Base-by-base conservation (phyloP, 2,797 vertebrate genomes). In the Galagoides demidoff region DNA sequence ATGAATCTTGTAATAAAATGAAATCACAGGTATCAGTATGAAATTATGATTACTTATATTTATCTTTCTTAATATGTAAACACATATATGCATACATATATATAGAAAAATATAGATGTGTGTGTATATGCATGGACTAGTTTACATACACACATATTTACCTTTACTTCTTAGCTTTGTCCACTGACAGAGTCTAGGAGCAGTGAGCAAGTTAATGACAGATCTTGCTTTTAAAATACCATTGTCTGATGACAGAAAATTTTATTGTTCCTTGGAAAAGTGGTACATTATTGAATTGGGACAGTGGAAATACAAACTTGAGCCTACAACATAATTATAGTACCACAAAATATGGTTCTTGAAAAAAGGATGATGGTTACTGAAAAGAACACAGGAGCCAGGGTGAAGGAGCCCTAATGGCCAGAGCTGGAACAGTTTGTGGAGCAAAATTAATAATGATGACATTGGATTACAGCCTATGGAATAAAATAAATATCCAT, bases 141-240 rank as follows among this genome's bases (percentile, higher is more conserved):
- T 34, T 23, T 70, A 17, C 10, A 59, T 68, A 78, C 16, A 43
- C 55, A 39, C 17, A 20, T 55, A 55, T 5, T 19, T 71, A 61
- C 23, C 84, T 79, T 93, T 57, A 70, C 29, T 82, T 90, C 70
- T 90, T 82, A 87, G 37, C 43, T 68, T 12, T 90, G n/a, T 37
- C 78, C 43, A n/a, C 27, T 57, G 68, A 68, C 20, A 77, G 11
- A 37, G 34, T 9, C 37, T 59, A 37, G 71, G 29, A 52, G 3
- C 27, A 76, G 52, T 77, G 34, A 55, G 61, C 68, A 82, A 7
- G 29, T 8, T 29, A 49, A 27, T 71, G 20, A 45, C 5, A 79
- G 16, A 82, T 77, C 37, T 87, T 74, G 34, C 19, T 74, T 85
- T 93, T 85, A 64, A 90, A 19, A 76, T 76, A 52, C 5, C 3